Conservation (phyloP, 2,888 invertebrate species). For the Seira ritae region DNA sequence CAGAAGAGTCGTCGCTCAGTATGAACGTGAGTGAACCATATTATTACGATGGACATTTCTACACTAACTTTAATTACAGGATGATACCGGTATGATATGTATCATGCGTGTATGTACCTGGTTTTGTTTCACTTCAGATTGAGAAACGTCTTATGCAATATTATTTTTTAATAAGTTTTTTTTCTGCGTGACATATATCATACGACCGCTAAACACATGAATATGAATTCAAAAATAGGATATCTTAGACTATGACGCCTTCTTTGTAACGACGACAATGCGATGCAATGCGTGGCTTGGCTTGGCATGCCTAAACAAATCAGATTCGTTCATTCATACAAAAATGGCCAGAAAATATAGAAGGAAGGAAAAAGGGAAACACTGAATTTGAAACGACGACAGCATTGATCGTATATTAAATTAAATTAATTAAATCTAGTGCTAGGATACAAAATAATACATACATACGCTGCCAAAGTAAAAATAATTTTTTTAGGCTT, state of each 20-base stretch:
- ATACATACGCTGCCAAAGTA: slow-evolving; percentile 20
- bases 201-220: not conserved
- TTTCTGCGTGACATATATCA: not conserved
- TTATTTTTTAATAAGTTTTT: not conserved
- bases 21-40: no score
- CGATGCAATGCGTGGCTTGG: not conserved
- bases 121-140: not conserved
- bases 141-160: not conserved
- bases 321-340: not conserved
- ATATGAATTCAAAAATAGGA: no score
- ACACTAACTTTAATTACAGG: not conserved
- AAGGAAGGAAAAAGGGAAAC: not conserved
- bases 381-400: not conserved
- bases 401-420: not conserved
- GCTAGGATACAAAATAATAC: not conserved
- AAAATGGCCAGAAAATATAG: not conserved
- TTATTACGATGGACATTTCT: no score
- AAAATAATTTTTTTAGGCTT: not conserved
- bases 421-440: slow-evolving; percentile 15
- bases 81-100: not conserved
- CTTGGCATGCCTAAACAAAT: not conserved
- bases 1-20: no score
- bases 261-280: not conserved
- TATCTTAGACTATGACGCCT: not conserved
- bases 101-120: no score